Base-by-base conservation (phyloP, 1,140 invertebrate genomes). In the Andrena cerasifolii region DNA sequence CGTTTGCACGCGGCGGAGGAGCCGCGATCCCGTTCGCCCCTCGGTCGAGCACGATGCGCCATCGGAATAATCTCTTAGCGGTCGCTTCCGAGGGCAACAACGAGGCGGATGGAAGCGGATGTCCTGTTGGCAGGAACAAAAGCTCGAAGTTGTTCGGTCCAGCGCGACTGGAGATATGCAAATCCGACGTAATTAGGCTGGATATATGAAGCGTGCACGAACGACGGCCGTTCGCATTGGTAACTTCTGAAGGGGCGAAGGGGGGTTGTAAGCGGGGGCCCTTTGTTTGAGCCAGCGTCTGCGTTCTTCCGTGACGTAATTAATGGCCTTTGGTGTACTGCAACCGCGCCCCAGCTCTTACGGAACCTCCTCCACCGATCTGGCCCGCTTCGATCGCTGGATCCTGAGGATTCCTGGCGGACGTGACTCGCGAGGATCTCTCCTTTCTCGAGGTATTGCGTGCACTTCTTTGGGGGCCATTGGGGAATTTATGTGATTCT, bases 261-360 rank as follows among this genome's bases (percentile, higher is more conserved):
- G 40, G n/a, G 14, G 83, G 77, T 79, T 73, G 85, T 76, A 81
- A 66, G 45, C 54, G 61, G 68, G 72, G 72, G 74, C 56, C 85
- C 86, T 90, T 92, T 92, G 91, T 92, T 91, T 91, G 90, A 91
- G 82, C 75, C 87, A 86, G 89, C 91, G 89, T 88, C 89, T 90
- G 88, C 89, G 85, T 89, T 91, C 89, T 92, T 91, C 89, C 91
- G 90, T 91, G 87, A 90, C 87, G 90, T 92, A 93, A 93, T 93
- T 92, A 89, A 93, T 92, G 89, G 88, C 84, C 82, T 84, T 89
- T 82, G 87, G 80, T 84, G 84, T n/a, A n/a, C 85, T 80, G 47
- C 70, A 68, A 54, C 43, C 59, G 72, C 79, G 51, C 77, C 24
- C 76, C 73, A 31, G 58, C 59, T 71, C 77, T 61, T 67, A 24